These are phyloP conservation scores for Litoditis marina DNA, from an alignment of 2,888 invertebrate genomes.

Conservation along the genomic window DNA sequence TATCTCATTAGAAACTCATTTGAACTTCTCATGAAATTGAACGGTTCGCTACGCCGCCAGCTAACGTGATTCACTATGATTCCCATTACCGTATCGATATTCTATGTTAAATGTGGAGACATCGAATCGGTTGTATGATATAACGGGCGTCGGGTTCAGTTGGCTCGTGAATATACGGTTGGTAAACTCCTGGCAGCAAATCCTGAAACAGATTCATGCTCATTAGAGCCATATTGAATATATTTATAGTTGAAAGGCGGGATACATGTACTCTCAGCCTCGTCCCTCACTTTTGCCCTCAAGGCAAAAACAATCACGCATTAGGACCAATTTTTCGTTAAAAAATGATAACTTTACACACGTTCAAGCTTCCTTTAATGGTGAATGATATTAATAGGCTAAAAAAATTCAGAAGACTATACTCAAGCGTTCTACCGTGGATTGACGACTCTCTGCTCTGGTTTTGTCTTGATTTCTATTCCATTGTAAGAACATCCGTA, in stretches of 20 bases:
- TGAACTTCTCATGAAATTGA: too few species aligned
- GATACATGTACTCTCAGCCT: too few species aligned
- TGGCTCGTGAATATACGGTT: not conserved
- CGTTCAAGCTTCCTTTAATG: too few species aligned
- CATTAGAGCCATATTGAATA: not conserved
- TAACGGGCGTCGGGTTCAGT: not conserved
- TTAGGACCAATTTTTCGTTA: too few species aligned
- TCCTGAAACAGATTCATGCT: not conserved
- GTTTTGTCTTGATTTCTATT: not conserved
- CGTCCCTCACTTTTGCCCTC: too few species aligned
- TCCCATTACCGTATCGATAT: constrained; percentile 1
- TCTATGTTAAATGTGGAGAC: not conserved
- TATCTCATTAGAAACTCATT: too few species aligned
- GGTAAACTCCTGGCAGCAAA: not conserved
- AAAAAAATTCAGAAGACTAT: not conserved
- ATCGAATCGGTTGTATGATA: not conserved
- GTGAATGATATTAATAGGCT: not conserved
- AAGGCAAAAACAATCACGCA: too few species aligned
- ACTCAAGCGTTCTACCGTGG: too few species aligned
- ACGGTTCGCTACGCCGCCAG: too few species aligned
- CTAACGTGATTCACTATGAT: too few species aligned
- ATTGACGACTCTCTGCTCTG: not conserved
- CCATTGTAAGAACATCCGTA: not conserved
- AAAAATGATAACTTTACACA: too few species aligned
- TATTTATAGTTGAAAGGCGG: too few species aligned